Evolutionary conservation across 2,113 vertebrate genomes (phyloP), one percentile per base, ranked within the genome.

Genomic region (Setophaga kirtlandii): DNA sequence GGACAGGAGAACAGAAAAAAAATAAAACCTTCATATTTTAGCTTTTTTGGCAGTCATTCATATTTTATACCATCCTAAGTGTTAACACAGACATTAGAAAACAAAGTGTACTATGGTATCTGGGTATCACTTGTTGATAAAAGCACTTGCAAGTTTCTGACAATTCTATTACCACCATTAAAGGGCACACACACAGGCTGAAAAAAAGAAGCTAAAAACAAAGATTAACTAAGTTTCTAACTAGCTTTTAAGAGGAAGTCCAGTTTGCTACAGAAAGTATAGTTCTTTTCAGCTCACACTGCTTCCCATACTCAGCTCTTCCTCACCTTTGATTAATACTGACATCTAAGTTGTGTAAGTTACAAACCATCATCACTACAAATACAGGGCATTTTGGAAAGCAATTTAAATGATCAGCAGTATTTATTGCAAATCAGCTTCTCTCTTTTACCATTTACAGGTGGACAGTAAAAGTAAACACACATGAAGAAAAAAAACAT

Each of bases 391-490:
- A 46, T 28, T 81, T 23, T 86, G 63, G 46, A 95, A 78, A 83
- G 80, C 44, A 86, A 55, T 77, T 83, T 56, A 65, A 67, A 83
- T 12, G 49, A 84, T 30, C 63, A 67, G 28, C 49, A 95, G 78
- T 30, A 70, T 93, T 97, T 97, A 97, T 60, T 95, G 79, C 49
- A 96, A 95, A 94, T 31, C 47, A 97, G 42, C 49, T 89, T 86
- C n/a, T 73, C 62, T 88, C 49, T 91, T 63, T 59, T 70, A 52
- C 44, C 76, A 91, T 82, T 91, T 92, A 95, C 75, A 49, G 47
- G 42, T 2, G 3, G 59, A 42, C 42, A 85, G 67, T 22, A 80
- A 67, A 96, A 86, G 68, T 59, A 94, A 95, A 87, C 16, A 7
- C 31, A 53, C 0, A 1, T 8, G 6, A 52, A 80, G 18, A 67